Evolutionary conservation across 2,888 invertebrate species (phyloP).

Genomic region (Aelia acuminata): DNA sequence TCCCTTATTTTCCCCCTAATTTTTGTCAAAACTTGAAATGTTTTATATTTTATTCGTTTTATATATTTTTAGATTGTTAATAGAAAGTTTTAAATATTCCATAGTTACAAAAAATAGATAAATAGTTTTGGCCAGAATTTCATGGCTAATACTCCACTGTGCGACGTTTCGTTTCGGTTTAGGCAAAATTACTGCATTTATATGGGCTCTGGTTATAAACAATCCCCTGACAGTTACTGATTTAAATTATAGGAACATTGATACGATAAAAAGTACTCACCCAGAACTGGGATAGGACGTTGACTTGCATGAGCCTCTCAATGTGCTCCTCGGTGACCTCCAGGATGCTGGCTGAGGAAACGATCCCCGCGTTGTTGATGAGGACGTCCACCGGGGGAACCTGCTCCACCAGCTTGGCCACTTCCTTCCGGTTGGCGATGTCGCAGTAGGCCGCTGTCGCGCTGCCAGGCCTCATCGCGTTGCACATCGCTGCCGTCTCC

Average conservation of each 20-base stretch:
- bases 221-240: too few species aligned
- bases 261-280: slow-evolving; percentile 67
- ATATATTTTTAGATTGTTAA: too few species aligned
- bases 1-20: too few species aligned
- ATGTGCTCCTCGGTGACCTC: slow-evolving; percentile 70
- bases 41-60: too few species aligned
- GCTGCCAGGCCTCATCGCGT: slow-evolving; percentile 68
- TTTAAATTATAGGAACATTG: neutral
- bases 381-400: slow-evolving; percentile 70
- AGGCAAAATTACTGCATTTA: too few species aligned
- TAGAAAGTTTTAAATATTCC: too few species aligned
- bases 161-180: too few species aligned
- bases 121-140: too few species aligned
- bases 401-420: slow-evolving; percentile 58
- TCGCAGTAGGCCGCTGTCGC: slow-evolving; percentile 69
- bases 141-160: too few species aligned
- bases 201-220: too few species aligned
- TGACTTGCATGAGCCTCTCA: slow-evolving; percentile 70
- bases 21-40: too few species aligned
- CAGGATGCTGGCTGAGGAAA: slow-evolving; percentile 70
- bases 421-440: slow-evolving; percentile 63
- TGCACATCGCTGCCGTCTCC: slow-evolving; percentile 66
- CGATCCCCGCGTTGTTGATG: slow-evolving; percentile 71
- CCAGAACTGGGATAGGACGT: slow-evolving; percentile 71
- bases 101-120: too few species aligned